Evolutionary conservation across 2,797 vertebrate species (phyloP).

Genomic region (Gambelia wislizenii): DNA sequence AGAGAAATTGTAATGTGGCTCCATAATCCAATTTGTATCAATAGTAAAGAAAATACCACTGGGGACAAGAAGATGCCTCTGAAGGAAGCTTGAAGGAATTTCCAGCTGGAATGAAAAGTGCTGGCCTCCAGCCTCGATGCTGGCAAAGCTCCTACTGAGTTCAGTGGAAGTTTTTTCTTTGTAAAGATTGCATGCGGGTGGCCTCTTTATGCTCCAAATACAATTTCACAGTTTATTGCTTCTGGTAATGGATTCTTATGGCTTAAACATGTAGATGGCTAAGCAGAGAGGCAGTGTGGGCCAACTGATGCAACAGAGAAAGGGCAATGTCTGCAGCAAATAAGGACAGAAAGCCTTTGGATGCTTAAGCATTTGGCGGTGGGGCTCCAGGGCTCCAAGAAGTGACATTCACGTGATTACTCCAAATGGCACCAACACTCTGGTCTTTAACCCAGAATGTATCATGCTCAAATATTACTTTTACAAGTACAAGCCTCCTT

Average conservation of each 20-base stretch:
- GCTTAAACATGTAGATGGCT: conserved; percentile 33
- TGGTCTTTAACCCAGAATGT: neutral
- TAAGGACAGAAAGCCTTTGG: neutral
- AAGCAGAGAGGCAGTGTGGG: neutral
- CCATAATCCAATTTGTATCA: conserved; percentile 9
- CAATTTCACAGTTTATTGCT: conserved; percentile 52
- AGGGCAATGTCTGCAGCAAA: neutral
- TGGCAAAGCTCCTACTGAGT: conserved; percentile 4
- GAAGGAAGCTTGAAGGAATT: neutral
- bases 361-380: neutral
- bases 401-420: neutral
- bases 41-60: neutral
- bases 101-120: neutral
- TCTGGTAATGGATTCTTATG: conserved; percentile 39
- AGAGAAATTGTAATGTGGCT: neutral
- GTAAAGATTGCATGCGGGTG: conserved; percentile 22
- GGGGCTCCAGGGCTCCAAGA: neutral
- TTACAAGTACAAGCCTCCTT: neutral
- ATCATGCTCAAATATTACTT: neutral
- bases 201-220: conserved; percentile 45
- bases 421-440: neutral
- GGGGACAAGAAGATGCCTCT: neutral
- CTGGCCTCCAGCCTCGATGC: neutral
- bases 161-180: conserved; percentile 24
- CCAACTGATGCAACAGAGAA: conserved; percentile 6